Percentiles rank a stretch among this genome's conserved stretches.
Conservation (phyloP, 1,140 invertebrate genomes). For the Musca vetustissima region DNA sequence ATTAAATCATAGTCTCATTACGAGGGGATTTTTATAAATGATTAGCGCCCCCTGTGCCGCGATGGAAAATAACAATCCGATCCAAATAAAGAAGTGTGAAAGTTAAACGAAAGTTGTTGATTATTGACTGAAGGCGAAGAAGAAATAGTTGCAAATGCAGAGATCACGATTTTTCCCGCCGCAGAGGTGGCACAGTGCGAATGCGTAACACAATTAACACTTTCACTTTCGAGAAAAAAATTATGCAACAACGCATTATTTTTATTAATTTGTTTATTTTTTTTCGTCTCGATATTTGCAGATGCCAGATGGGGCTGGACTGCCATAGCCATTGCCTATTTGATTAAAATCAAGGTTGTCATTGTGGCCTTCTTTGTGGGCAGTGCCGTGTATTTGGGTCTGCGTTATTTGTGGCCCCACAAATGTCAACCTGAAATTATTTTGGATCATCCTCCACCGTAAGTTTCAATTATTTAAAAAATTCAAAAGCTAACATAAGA, state of each 20-base stretch:
- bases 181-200: neutral
- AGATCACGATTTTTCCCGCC: slow-evolving; percentile 9
- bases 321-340: slow-evolving; percentile 50
- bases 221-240: neutral
- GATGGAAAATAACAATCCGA: neutral
- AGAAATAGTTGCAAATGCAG: neutral
- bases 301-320: slow-evolving; percentile 30
- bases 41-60: too few species aligned
- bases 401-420: slow-evolving; percentile 43
- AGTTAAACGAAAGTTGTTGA: slow-evolving; percentile 8
- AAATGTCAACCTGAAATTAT: slow-evolving; percentile 36
- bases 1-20: too few species aligned
- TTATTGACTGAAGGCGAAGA: neutral
- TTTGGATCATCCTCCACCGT: slow-evolving; percentile 9
- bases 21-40: too few species aligned
- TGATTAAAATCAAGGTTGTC: slow-evolving; percentile 51
- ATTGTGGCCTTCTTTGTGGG: slow-evolving; percentile 53
- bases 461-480: neutral
- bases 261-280: neutral
- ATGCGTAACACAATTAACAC: neutral
- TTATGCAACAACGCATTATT: slow-evolving; percentile 18
- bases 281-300: neutral
- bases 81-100: slow-evolving; percentile 5
- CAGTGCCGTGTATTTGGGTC: slow-evolving; percentile 47
- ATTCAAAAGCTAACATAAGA: too few species aligned